A percentile compares a stretch with the other conserved stretches of the same genome.
phyloP scores from a whole-genome alignment of 2,113 vertebrate species.

The Excalfactoria chinensis region DNA sequence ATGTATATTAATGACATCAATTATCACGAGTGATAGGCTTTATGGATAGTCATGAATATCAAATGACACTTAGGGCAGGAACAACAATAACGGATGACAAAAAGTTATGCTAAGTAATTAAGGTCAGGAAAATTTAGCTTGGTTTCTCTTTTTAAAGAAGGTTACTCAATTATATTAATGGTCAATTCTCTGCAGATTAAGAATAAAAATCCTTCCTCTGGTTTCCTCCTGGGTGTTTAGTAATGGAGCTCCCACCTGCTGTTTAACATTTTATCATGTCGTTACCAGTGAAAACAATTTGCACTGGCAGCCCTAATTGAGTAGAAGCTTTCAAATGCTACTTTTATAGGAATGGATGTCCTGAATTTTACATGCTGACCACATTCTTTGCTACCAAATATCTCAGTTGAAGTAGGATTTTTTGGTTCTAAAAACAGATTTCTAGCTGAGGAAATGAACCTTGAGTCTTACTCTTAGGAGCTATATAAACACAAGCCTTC shows the following conservation, averaged over 20 bases:
- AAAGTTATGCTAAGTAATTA: conserved; percentile 51
- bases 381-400: accelerated
- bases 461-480: not conserved
- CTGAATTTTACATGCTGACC: not conserved
- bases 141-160: not conserved
- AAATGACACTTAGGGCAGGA: not conserved
- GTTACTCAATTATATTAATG: conserved; percentile 40
- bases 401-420: not conserved
- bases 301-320: conserved; percentile 8
- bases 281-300: conserved; percentile 50
- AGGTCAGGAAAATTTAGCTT: conserved; percentile 35
- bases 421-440: not conserved
- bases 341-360: conserved; percentile 1
- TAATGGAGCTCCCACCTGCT: conserved; percentile 60
- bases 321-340: conserved; percentile 31
- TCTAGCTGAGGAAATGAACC: conserved; percentile 8
- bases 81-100: conserved; percentile 37
- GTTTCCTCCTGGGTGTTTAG: conserved; percentile 56
- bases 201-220: not conserved
- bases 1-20: conserved; percentile 46
- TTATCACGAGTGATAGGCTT: conserved; percentile 45
- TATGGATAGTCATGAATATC: conserved; percentile 56
- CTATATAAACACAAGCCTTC: conserved; percentile 15
- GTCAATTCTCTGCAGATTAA: conserved; percentile 51
- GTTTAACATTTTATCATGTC: conserved; percentile 17